A percentile compares a stretch with the other conserved stretches of the same genome.
Conservation (phyloP, 2,113 vertebrate species). For the Centropus bengalensis region DNA sequence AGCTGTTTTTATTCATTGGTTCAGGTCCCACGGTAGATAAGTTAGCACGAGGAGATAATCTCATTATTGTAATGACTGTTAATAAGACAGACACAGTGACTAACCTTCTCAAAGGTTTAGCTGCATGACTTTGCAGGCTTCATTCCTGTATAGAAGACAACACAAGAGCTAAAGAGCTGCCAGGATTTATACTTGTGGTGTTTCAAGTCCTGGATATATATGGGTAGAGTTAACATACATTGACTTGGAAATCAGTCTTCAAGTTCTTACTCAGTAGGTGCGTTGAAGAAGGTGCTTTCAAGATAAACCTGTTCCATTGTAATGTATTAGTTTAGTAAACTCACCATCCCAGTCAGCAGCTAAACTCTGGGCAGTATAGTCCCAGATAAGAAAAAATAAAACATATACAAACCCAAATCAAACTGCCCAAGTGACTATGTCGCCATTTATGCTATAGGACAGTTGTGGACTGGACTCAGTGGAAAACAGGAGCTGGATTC, state of each 20-base stretch:
- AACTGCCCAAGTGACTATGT: too few species aligned
- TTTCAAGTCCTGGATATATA: not conserved
- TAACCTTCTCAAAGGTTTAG: not conserved
- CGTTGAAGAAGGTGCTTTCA: not conserved
- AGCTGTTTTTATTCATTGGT: not conserved
- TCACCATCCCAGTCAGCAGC: too few species aligned
- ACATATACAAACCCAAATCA: too few species aligned
- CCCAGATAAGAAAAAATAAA: too few species aligned
- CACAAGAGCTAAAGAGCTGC: not conserved
- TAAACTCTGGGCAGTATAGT: too few species aligned
- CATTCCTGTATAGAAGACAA: not conserved
- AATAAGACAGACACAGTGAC: not conserved
- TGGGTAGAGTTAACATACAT: not conserved
- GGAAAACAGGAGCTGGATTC: too few species aligned
- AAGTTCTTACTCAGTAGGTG: not conserved
- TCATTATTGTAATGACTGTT: not conserved
- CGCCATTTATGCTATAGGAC: too few species aligned
- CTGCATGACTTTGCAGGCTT: not conserved
- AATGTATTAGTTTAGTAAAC: too few species aligned
- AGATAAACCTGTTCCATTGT: not conserved
- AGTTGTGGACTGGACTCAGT: too few species aligned
- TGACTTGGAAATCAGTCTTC: not conserved
- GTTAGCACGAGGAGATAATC: not conserved
- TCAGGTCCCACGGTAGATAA: not conserved
- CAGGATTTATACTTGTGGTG: not conserved